Conservation (phyloP, 2,888 invertebrate genomes). For the Eupithecia subfuscata region DNA sequence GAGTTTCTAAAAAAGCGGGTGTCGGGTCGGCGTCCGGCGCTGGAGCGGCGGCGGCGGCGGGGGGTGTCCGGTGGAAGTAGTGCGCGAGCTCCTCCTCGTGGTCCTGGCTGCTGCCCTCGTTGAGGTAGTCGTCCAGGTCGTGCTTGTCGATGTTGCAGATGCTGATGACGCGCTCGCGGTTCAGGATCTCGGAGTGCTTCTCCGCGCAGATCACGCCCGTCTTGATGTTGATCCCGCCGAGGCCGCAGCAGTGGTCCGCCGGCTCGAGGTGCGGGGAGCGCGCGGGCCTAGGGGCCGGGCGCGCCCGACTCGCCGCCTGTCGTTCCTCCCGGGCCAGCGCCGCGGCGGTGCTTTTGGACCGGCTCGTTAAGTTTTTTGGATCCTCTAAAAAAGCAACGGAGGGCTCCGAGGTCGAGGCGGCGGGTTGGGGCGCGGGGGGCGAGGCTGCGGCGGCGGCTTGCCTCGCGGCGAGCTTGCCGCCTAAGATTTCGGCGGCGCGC, state of each 20-base stretch:
- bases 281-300: conserved; percentile 65
- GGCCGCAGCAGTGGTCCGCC: conserved; percentile 80
- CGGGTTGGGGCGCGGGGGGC: conserved; percentile 49
- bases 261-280: conserved; percentile 67
- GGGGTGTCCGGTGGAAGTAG: conserved; percentile 86
- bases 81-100: conserved; percentile 93
- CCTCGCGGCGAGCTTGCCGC: conserved; percentile 71
- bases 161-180: conserved; percentile 88
- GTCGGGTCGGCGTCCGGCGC: conserved; percentile 48
- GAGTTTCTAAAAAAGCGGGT: conserved; percentile 73
- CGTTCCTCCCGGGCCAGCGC: conserved; percentile 83
- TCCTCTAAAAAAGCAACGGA: conserved; percentile 80
- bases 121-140: conserved; percentile 91
- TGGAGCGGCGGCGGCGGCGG: conserved; percentile 51
- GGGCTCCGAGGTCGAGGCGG: conserved; percentile 51
- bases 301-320: conserved; percentile 82
- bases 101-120: conserved; percentile 89
- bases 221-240: conserved; percentile 74
- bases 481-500: conserved; percentile 79
- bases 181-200: conserved; percentile 82
- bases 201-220: conserved; percentile 79
- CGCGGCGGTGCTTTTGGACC: conserved; percentile 84
- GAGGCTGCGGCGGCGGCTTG: conserved; percentile 52
- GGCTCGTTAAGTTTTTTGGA: conserved; percentile 84
- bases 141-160: conserved; percentile 92